Evolutionary conservation across 2,113 vertebrate species (phyloP).

Genomic region (Lampris megalopsis): DNA sequence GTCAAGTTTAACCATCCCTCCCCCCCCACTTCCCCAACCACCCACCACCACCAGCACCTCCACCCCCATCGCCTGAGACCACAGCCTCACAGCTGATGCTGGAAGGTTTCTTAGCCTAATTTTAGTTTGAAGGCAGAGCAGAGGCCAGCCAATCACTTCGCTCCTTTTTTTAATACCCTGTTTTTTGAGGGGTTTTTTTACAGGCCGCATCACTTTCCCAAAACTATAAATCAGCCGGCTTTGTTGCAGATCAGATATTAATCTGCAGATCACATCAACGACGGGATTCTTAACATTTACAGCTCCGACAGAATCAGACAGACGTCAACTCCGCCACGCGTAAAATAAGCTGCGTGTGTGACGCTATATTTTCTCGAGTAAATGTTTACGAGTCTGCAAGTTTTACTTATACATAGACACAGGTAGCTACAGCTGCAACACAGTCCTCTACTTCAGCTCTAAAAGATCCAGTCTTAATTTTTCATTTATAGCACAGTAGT

Average conservation of each 20-base stretch:
- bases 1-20: constrained; percentile 10
- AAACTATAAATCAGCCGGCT: constrained; percentile 55
- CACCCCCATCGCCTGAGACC: background rate
- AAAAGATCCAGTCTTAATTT: too few species aligned
- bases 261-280: background rate
- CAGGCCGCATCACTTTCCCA: constrained; percentile 45
- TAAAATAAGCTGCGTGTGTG: too few species aligned
- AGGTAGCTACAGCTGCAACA: too few species aligned
- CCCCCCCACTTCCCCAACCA: too few species aligned
- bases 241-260: constrained; percentile 14
- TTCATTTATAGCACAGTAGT: too few species aligned
- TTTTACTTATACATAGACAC: too few species aligned
- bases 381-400: too few species aligned
- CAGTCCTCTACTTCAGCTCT: too few species aligned
- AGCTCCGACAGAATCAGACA: too few species aligned
- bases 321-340: too few species aligned
- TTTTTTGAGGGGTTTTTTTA: constrained; percentile 10
- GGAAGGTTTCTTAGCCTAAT: constrained; percentile 68
- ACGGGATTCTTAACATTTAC: background rate
- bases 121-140: constrained; percentile 66
- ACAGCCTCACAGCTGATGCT: constrained; percentile 56
- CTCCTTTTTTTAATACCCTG: constrained; percentile 50
- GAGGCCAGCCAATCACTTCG: constrained; percentile 53
- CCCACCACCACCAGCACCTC: background rate
- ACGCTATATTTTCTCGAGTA: too few species aligned